Percentiles rank a stretch among this genome's conserved stretches.
These are phyloP conservation scores for Lasiurus cinereus DNA, from an alignment of 2,113 vertebrate species.

Conservation along the genomic window DNA sequence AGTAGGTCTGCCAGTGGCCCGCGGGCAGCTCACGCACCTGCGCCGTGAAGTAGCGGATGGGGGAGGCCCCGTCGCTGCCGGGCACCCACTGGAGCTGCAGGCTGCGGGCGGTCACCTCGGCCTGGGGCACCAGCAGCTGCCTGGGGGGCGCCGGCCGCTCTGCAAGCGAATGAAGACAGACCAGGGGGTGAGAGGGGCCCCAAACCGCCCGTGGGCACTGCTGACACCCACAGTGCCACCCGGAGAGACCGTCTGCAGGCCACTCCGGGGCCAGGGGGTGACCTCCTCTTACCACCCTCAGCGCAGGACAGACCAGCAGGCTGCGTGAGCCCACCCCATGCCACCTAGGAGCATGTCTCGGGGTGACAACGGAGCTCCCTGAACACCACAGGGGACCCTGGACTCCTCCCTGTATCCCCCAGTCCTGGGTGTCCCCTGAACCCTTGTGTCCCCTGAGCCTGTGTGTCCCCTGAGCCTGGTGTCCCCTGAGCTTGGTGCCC, in stretches of 20 bases:
- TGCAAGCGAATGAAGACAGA: conserved; percentile 79
- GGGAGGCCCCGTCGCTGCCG: conserved; percentile 93
- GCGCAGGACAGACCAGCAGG: background rate
- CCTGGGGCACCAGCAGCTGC: conserved; percentile 91
- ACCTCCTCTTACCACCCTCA: background rate
- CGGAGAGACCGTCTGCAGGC: too few species aligned
- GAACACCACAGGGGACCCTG: background rate
- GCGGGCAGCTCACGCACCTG: conserved; percentile 93
- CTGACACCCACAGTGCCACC: too few species aligned
- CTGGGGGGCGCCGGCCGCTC: conserved; percentile 95
- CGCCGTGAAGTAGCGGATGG: conserved; percentile 94
- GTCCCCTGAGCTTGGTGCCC: background rate
- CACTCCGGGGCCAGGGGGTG: too few species aligned
- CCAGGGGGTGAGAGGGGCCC: background rate
- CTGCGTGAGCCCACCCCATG: background rate
- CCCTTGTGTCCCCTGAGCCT: background rate
- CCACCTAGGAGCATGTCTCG: fast-evolving
- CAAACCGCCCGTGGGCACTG: fast-evolving
- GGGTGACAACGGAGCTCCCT: background rate
- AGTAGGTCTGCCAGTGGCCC: conserved; percentile 92
- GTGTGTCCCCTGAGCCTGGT: background rate
- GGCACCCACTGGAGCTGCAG: conserved; percentile 93
- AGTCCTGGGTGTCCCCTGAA: too few species aligned
- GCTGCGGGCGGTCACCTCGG: conserved; percentile 90
- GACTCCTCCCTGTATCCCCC: fast-evolving